Evolutionary conservation across 2,113 vertebrate genomes (phyloP), one percentile per base, ranked within the genome.

Genomic region (Ciconia maguari): DNA sequence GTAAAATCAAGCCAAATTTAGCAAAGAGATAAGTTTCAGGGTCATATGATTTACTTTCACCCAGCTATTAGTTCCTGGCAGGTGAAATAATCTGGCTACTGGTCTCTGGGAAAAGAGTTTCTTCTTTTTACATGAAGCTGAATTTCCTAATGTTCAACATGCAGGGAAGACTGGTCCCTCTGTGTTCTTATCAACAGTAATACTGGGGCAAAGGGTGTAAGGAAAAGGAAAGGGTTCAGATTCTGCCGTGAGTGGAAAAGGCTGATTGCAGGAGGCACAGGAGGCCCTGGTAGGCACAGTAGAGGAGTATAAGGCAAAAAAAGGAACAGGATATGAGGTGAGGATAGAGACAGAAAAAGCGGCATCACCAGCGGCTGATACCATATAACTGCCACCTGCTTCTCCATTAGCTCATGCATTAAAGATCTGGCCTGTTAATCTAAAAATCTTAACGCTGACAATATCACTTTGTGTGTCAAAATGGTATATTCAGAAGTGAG

Each of bases 291-390:
- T 13, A 52, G 19, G 6, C 30, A 57, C 24, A 42, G 6, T 2
- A 49, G 24, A 60, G 54, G 10, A 41, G 7, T 22, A 6, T 57
- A 42, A 65, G 21, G 6, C 29, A 79, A 54, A 76, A 2, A 38
- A 55, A 78, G 13, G 62, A 72, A 22, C 8, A 46, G 5, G 4
- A 22, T 44, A 41, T 15, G 6, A 72, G 4, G 3, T 36, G 27
- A 77, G 24, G 11, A 27, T 18, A 74, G 5, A 44, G 10, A 20
- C 9, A 60, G 30, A 57, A 85, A 72, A 85, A 22, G 2, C 3
- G 6, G 2, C 9, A 29, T 32, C 10, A 32, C 4, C 3, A 58
- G 5, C 1, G 4, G 6, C 17, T 44, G 17, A n/a, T 38, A 72
- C 2, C 3, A 48, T 25, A 7, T 19, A 60, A 60, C 18, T 70